phyloP scores from a whole-genome alignment of 2,113 vertebrate species.

The Typhlomys cinereus region DNA sequence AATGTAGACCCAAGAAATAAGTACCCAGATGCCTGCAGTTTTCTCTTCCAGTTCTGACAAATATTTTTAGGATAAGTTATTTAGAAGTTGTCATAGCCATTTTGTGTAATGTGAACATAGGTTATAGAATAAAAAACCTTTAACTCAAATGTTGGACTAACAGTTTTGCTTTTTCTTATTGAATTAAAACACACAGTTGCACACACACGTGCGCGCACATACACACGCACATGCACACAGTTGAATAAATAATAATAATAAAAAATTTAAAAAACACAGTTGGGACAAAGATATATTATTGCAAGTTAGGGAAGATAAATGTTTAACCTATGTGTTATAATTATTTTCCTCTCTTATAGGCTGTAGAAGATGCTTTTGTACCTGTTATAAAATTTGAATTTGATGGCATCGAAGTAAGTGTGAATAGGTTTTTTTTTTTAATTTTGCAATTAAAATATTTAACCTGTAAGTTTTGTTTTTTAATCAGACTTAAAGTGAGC shows the following conservation, averaged over 20 bases:
- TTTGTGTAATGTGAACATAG: neutral
- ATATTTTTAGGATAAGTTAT: conserved; percentile 20
- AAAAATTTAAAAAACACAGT: conserved; percentile 17
- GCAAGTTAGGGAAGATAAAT: neutral
- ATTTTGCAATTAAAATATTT: conserved; percentile 16
- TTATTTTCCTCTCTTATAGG: conserved; percentile 84
- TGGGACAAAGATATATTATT: neutral
- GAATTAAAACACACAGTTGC: conserved; percentile 14
- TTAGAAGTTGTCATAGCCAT: neutral
- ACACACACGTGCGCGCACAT: too few species aligned
- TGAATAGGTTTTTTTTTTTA: neutral
- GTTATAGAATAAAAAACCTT: conserved; percentile 4
- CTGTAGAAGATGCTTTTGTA: conserved; percentile 98
- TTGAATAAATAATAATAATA: too few species aligned
- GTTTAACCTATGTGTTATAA: neutral
- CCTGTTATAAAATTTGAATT: conserved; percentile 99
- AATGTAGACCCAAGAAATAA: conserved; percentile 18
- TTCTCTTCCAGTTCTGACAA: conserved; percentile 19
- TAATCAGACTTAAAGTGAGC: conserved; percentile 18
- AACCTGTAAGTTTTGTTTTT: neutral
- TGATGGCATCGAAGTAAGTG: conserved; percentile 95
- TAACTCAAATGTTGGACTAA: neutral
- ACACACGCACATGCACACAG: too few species aligned
- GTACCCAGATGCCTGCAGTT: neutral
- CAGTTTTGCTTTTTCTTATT: conserved; percentile 33